Evolutionary conservation across 2,888 invertebrate species (phyloP), one percentile per base, ranked within the genome.

Genomic region (Meteorus cinctellus): DNA sequence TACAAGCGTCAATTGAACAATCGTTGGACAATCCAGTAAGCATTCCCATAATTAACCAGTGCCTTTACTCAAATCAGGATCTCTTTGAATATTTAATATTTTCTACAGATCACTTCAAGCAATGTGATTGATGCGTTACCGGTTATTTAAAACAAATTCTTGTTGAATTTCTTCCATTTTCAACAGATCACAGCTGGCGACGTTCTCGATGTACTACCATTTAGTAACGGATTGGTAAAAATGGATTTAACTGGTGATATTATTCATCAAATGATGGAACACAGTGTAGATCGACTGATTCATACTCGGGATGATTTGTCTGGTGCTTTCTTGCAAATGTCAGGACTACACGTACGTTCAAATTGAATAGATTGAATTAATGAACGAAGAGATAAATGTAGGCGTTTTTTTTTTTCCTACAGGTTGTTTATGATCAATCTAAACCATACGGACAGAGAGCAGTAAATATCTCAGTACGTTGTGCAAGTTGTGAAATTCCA

Each of bases 251-350:
- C 90, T 29, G 97, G 97, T 0, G 90, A 90, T 66, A 89, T 90
- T 36, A 86, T 98, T 4, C 86, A 90, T 72, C 90, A 92, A 72
- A 92, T 94, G 83, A 90, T 96, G 3, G 96, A 96, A 86, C 92
- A 92, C 86, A 91, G 94, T 0, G 95, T 96, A 0, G 86, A 88
- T 0, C 83, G 79, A 34, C 34, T 34, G 31, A 70, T 89, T 8
- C 82, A 84, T 5, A 89, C 89, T 77, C 8, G 0, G 34, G 91
- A 91, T 74, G 86, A 88, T 0, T 92, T 90, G 4, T 84, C 91
- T 19, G 97, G 97, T 0, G 94, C 94, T 80, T 97, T 97, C 85
- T 90, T 97, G 5, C 97, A 98, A 90, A 90, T 95, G 74, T 96
- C 97, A 24, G 97, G 97, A 0, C 81, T 95, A 12, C 92, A 90